Evolutionary conservation across 2,797 vertebrate genomes (phyloP).

Genomic region (Rhinella marina): DNA sequence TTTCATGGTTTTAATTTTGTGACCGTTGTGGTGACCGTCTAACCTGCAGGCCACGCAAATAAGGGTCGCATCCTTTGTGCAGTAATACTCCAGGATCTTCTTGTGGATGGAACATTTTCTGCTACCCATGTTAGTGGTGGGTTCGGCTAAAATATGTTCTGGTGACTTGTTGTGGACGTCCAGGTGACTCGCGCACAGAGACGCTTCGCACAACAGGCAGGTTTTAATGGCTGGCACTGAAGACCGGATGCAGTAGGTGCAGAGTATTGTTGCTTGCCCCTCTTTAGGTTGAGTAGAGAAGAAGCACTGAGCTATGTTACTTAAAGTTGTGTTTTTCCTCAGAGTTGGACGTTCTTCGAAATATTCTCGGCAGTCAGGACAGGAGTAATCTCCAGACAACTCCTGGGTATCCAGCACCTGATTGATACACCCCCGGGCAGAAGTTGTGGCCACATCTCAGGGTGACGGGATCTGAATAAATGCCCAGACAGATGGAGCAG

Average conservation of each 20-base stretch:
- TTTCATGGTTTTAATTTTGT: constrained; percentile 65
- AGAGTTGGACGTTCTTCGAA: constrained; percentile 55
- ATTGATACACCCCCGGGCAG: constrained; percentile 71
- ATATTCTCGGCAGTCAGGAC: constrained; percentile 74
- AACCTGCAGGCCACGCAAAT: constrained; percentile 72
- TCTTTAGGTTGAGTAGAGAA: neutral
- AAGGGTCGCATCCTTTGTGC: constrained; percentile 68
- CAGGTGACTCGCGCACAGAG: constrained; percentile 73
- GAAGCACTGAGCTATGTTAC: constrained; percentile 6
- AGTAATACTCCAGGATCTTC: constrained; percentile 73
- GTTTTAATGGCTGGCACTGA: constrained; percentile 68
- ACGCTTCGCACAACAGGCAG: constrained; percentile 74
- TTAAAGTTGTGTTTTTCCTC: constrained; percentile 26
- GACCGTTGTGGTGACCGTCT: constrained; percentile 72
- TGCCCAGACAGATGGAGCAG: constrained; percentile 38
- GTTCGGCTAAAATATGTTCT: constrained; percentile 67
- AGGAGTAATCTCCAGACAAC: constrained; percentile 58
- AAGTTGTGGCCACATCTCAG: constrained; percentile 81
- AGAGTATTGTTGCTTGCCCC: constrained; percentile 52
- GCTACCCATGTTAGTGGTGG: constrained; percentile 39
- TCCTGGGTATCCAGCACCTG: constrained; percentile 54
- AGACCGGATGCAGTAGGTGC: constrained; percentile 69
- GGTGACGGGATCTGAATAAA: constrained; percentile 42
- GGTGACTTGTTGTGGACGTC: constrained; percentile 71
- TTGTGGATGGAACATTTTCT: constrained; percentile 69